Percentiles rank a stretch among this genome's conserved stretches.
These are phyloP conservation scores for Octopus bimaculoides DNA, from an alignment of 1,140 invertebrate species.

Conservation along the genomic window DNA sequence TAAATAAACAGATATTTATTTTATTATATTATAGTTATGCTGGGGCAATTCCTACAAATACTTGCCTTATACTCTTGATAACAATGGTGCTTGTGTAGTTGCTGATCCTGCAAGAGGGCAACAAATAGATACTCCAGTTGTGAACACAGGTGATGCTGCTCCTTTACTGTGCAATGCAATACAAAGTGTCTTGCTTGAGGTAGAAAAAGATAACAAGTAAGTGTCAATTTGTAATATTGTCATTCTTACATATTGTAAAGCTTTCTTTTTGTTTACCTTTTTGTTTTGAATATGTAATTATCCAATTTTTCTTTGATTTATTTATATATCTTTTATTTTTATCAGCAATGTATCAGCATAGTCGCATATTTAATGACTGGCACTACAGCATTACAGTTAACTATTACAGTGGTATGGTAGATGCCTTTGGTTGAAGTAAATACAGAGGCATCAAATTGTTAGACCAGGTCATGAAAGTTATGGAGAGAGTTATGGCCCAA, in stretches of 20 bases:
- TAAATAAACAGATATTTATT: not conserved
- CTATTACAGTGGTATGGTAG: too few relatives aligned
- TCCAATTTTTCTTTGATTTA: too few relatives aligned
- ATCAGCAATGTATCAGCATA: not conserved
- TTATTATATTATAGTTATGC: slow-evolving; percentile 67
- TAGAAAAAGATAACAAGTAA: slow-evolving; percentile 5
- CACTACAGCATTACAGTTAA: too few relatives aligned
- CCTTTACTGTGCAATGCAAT: not conserved
- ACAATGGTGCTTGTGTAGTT: slow-evolving; percentile 69
- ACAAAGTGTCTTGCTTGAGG: not conserved
- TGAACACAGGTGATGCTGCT: not conserved
- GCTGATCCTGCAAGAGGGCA: slow-evolving; percentile 61
- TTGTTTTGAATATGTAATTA: not conserved
- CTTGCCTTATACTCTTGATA: slow-evolving; percentile 79
- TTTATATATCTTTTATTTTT: too few relatives aligned
- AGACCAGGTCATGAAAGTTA: too few relatives aligned
- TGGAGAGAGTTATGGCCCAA: too few relatives aligned
- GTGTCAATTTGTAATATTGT: not conserved
- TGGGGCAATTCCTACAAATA: slow-evolving; percentile 80
- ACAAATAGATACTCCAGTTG: not conserved
- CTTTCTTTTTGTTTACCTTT: not conserved
- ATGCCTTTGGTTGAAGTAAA: too few relatives aligned
- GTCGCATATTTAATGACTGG: not conserved
- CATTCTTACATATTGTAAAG: not conserved
- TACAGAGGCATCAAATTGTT: too few relatives aligned